phyloP scores from a whole-genome alignment of 2,797 vertebrate genomes.

The Poecilia picta region DNA sequence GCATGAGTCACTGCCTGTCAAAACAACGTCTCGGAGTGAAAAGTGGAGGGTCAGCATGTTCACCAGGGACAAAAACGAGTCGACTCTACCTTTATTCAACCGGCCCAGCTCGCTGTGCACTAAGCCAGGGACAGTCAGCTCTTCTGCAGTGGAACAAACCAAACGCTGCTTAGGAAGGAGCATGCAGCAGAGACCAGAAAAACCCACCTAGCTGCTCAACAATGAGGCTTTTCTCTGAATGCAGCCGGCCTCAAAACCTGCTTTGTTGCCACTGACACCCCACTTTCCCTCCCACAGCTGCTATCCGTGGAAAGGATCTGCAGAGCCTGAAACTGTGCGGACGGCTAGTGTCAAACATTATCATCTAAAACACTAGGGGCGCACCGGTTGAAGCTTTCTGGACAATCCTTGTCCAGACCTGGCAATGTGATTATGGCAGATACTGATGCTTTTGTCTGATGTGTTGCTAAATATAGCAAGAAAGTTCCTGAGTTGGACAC shows the following conservation, averaged over 20 bases:
- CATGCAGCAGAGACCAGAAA: slow-evolving; percentile 31
- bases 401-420: too few species aligned
- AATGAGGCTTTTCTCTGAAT: slow-evolving; percentile 72
- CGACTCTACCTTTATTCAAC: not conserved
- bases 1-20: slow-evolving; percentile 5
- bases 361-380: slow-evolving; percentile 5
- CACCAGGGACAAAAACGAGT: slow-evolving; percentile 15
- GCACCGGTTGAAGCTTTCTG: too few species aligned
- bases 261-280: slow-evolving; percentile 51
- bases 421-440: too few species aligned
- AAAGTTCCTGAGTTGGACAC: too few species aligned
- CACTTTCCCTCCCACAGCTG: not conserved
- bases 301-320: slow-evolving; percentile 47
- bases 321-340: slow-evolving; percentile 30
- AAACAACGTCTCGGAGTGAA: slow-evolving; percentile 11
- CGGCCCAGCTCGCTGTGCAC: not conserved
- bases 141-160: slow-evolving; percentile 59
- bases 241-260: slow-evolving; percentile 48
- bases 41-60: slow-evolving; percentile 15
- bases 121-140: slow-evolving; percentile 43
- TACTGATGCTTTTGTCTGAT: too few species aligned
- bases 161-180: slow-evolving; percentile 63
- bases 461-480: too few species aligned
- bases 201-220: slow-evolving; percentile 48
- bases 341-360: slow-evolving; percentile 1